phyloP scores from a whole-genome alignment of 1,140 invertebrate species.

The Theocolax elegans region DNA sequence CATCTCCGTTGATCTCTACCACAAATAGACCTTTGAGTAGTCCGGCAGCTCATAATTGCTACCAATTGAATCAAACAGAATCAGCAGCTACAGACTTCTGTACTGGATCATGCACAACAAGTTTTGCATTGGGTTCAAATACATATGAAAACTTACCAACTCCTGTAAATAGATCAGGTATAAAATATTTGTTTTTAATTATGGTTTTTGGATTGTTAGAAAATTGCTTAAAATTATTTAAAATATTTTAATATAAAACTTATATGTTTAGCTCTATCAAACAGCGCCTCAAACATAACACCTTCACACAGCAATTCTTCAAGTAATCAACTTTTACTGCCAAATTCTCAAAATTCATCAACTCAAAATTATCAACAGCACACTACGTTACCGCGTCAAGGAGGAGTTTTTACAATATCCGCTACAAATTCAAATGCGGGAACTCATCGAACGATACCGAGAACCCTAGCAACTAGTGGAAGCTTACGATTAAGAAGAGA shows the following conservation, averaged over 20 bases:
- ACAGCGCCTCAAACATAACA: constrained; percentile 35
- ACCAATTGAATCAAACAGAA: constrained; percentile 56
- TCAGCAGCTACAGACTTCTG: constrained; percentile 47
- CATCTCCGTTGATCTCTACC: constrained; percentile 56
- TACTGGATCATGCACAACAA: constrained; percentile 55
- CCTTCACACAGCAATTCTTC: constrained; percentile 42
- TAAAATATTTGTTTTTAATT: neutral
- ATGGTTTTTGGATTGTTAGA: no score
- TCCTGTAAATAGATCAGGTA: constrained; percentile 39
- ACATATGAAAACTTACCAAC: constrained; percentile 62
- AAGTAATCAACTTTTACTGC: constrained; percentile 47
- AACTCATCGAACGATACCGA: constrained; percentile 67
- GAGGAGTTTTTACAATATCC: constrained; percentile 63
- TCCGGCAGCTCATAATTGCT: constrained; percentile 57
- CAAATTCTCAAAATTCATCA: constrained; percentile 50
- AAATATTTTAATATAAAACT: neutral
- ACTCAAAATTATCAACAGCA: constrained; percentile 60
- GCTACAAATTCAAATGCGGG: constrained; percentile 57
- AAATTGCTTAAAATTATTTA: neutral
- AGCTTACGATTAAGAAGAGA: constrained; percentile 54
- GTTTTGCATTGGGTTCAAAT: constrained; percentile 56
- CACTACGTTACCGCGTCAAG: constrained; percentile 58
- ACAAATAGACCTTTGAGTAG: constrained; percentile 57
- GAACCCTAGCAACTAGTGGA: constrained; percentile 62
- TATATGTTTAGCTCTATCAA: constrained; percentile 22